Conservation (phyloP, 2,888 invertebrate species). For the Drosophila greeni region DNA sequence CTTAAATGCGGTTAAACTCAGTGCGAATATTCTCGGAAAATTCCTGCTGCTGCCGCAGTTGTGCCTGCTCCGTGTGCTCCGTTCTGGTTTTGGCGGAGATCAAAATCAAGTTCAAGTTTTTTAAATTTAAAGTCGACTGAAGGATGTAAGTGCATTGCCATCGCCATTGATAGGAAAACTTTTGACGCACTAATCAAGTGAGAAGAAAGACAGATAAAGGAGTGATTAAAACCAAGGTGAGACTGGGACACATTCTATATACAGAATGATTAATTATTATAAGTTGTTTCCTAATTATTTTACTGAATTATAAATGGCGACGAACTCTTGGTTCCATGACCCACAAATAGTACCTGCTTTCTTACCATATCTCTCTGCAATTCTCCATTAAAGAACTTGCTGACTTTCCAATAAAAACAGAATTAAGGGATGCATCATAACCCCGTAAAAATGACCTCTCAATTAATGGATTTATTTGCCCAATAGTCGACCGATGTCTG, state of each 20-base stretch:
- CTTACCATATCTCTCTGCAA: no score
- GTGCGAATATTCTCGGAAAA: conserved; percentile 22
- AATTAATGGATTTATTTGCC: conserved; percentile 18
- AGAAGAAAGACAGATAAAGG: neutral
- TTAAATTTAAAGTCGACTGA: conserved; percentile 45
- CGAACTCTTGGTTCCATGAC: no score
- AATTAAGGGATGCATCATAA: neutral
- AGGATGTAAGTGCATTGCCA: conserved; percentile 25
- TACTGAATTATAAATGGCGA: no score
- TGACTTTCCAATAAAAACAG: no score
- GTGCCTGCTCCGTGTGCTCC: conserved; percentile 38
- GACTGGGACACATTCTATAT: no score
- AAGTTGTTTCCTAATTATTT: no score
- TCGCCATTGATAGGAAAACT: neutral
- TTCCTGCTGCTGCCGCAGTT: conserved; percentile 41
- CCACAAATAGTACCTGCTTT: no score
- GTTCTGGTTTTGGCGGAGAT: conserved; percentile 38
- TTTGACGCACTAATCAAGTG: neutral
- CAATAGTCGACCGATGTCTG: conserved; percentile 8
- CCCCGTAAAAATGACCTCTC: neutral
- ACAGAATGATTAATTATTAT: no score
- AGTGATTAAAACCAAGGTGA: conserved; percentile 2
- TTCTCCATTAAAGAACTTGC: no score
- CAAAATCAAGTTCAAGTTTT: conserved; percentile 42
- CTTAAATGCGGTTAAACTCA: conserved; percentile 46